A percentile compares a stretch with the other conserved stretches of the same genome.
Conservation (phyloP, 2,888 invertebrate genomes). For the Hyppa rectilinea region DNA sequence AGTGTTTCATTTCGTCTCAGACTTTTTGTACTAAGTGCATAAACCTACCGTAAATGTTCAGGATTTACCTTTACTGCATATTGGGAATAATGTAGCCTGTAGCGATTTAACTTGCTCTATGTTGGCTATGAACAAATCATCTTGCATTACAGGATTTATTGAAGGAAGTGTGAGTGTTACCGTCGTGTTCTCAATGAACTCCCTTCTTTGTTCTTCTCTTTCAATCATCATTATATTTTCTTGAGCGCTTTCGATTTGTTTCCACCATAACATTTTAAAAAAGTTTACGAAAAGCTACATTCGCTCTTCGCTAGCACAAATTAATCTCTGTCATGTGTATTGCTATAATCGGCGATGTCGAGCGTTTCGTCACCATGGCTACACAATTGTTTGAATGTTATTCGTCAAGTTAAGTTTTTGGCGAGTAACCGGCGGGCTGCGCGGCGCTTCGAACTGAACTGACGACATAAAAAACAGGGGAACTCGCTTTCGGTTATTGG, state of each 20-base stretch:
- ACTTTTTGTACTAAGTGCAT: neutral
- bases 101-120: conserved; percentile 91
- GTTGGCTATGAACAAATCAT: conserved; percentile 84
- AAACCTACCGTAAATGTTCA: conserved; percentile 31
- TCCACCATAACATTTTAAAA: conserved; percentile 89
- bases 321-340: conserved; percentile 73
- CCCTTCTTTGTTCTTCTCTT: conserved; percentile 82
- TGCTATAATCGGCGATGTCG: conserved; percentile 68
- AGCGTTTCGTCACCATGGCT: conserved; percentile 83
- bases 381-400: conserved; percentile 75
- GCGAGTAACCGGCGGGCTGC: conserved; percentile 77
- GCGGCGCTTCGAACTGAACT: conserved; percentile 84
- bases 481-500: conserved; percentile 80
- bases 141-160: conserved; percentile 83
- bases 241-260: conserved; percentile 84
- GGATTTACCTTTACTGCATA: conserved; percentile 87
- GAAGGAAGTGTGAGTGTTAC: conserved; percentile 82
- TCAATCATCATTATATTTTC: conserved; percentile 84
- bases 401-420: conserved; percentile 67
- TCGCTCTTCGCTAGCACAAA: conserved; percentile 70
- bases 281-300: conserved; percentile 69
- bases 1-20: neutral
- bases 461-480: conserved; percentile 80
- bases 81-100: conserved; percentile 93
- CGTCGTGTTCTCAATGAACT: conserved; percentile 82